Evolutionary conservation across 2,888 invertebrate genomes (phyloP).

Genomic region (Perizoma flavofasciatum): DNA sequence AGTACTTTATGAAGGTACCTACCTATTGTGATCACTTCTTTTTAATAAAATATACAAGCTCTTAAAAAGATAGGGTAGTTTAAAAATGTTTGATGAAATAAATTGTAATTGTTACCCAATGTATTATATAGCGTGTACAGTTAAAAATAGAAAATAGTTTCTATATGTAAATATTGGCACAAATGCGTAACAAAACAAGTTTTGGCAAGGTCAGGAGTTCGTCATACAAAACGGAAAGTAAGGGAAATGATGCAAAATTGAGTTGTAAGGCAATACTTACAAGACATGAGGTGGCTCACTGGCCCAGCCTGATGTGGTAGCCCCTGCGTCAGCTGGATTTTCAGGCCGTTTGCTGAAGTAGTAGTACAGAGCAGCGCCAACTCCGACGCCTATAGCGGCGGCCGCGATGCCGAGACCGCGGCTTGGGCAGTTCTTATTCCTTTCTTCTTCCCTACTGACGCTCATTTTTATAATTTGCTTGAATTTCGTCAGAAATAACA

Average conservation of each 20-base stretch:
- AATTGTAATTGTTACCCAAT: no score
- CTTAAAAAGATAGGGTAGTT: no score
- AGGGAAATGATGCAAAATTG: constrained; percentile 25
- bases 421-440: constrained; percentile 62
- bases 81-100: no score
- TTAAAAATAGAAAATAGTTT: neutral
- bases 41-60: no score
- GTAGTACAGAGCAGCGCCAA: constrained; percentile 76
- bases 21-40: no score
- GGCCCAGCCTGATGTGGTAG: constrained; percentile 60
- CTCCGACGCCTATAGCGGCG: constrained; percentile 72
- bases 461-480: constrained; percentile 56
- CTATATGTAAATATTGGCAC: constrained; percentile 5
- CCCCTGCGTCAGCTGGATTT: constrained; percentile 58
- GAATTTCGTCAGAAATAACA: constrained; percentile 23
- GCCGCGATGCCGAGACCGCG: constrained; percentile 71
- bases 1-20: no score
- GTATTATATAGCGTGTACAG: no score
- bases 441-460: constrained; percentile 67
- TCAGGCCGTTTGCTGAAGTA: constrained; percentile 67
- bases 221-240: constrained; percentile 13
- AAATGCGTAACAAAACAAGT: constrained; percentile 30
- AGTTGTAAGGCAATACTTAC: constrained; percentile 48
- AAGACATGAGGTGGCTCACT: constrained; percentile 54
- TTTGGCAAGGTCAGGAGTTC: constrained; percentile 29